Base-by-base conservation (phyloP, 1,140 invertebrate species). In the Rhagoletis zephyria region DNA sequence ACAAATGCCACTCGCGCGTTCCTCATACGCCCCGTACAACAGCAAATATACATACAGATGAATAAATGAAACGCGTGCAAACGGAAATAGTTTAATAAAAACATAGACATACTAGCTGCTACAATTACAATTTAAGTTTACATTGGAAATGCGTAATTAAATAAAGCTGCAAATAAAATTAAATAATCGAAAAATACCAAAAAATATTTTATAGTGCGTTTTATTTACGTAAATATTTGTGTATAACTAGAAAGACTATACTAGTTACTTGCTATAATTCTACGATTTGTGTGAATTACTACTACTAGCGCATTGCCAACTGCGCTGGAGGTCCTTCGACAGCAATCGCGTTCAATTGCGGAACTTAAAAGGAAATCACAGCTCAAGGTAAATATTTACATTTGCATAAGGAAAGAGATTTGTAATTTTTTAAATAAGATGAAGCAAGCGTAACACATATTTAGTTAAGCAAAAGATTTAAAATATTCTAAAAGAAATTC, bases 321-420 rank as follows among this genome's bases (percentile, higher is more conserved):
- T 85, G 85, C 60, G 59, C 91, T 92, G 91, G 91, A 92, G 91
- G 91, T 92, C 88, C 86, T 92, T 89, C 89, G 91, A 87, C 91
- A 92, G 88, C 91, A 91, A 90, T 90, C 91, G 64, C 91, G 91
- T 89, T 92, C 91, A 89, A 92, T 92, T 91, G 91, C 91, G 87
- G 91, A 91, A 88, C 91, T 92, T 87, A 92, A 91, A 89, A 92
- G 91, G 89, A 92, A 92, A 92, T 92, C 91, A 88, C 91, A 92
- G 90, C 90, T 92, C 91, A 92, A 92, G 91, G 91, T 92, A 91
- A 88, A 30, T 85, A 61, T 63, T 60, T 85, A 12, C n/a, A 56
- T 30, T 30, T 30, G 0, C 30, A 30, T 30, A 30, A 30, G 30
- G 30, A 30, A 30, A 30, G 30, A 30, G 30, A 30, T 30, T 30